phyloP scores from a whole-genome alignment of 2,797 vertebrate species.

The Betta splendens region DNA sequence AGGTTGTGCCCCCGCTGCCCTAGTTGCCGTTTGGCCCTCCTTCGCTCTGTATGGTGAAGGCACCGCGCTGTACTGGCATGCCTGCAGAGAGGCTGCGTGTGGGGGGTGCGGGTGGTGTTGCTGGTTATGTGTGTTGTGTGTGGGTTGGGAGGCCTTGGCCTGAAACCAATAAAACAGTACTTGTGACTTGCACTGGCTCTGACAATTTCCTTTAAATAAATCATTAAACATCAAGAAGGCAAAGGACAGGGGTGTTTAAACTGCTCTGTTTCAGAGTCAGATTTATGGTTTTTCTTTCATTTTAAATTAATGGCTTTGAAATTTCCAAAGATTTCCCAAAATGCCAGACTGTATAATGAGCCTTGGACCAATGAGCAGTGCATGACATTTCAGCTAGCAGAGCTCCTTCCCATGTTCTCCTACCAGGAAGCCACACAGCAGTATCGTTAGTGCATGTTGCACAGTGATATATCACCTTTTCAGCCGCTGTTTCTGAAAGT shows the following conservation, averaged over 20 bases:
- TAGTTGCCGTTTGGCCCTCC: conserved; percentile 70
- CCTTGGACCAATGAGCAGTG: conserved; percentile 1
- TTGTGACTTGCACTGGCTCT: conserved; percentile 36
- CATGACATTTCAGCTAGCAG: conserved; percentile 9
- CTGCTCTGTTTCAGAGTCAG: conserved; percentile 8
- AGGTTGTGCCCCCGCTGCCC: conserved; percentile 76
- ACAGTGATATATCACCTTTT: conserved; percentile 26
- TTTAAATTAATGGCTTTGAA: background rate
- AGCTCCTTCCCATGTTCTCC: conserved; percentile 3
- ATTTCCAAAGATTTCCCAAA: background rate
- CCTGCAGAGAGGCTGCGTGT: conserved; percentile 62
- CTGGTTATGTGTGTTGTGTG: conserved; percentile 48
- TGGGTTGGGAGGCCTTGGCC: conserved; percentile 36
- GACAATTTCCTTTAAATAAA: conserved; percentile 24
- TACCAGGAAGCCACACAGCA: conserved; percentile 9
- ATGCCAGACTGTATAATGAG: conserved; percentile 4
- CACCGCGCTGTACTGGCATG: conserved; percentile 53
- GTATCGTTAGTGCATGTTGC: conserved; percentile 13
- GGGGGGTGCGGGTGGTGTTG: conserved; percentile 29
- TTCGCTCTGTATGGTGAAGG: conserved; percentile 61
- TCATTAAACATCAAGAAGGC: background rate
- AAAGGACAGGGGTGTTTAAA: background rate
- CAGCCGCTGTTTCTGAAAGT: conserved; percentile 8
- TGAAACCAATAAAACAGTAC: conserved; percentile 31
- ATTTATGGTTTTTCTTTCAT: no score